These are phyloP conservation scores for Drosophila nebulosa DNA, from an alignment of 1,140 invertebrate species.

Conservation along the genomic window DNA sequence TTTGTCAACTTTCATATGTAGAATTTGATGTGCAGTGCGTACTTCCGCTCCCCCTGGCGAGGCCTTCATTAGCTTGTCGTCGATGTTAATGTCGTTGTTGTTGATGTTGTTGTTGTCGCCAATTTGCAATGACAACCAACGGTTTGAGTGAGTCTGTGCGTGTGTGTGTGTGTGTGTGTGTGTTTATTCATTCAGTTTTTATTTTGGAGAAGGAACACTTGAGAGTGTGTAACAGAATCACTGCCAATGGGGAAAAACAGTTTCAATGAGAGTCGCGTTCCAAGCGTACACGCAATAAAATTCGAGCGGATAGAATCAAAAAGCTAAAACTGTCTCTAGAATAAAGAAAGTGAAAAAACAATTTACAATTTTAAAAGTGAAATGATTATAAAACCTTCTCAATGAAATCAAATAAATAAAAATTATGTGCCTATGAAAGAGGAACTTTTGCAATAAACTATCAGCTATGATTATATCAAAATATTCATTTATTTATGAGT, in stretches of 20 bases:
- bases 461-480: background rate
- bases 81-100: conserved; percentile 9
- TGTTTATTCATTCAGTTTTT: conserved; percentile 43
- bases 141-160: background rate
- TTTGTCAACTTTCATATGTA: conserved; percentile 63
- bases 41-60: conserved; percentile 54
- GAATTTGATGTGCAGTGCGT: conserved; percentile 65
- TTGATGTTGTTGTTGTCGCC: conserved; percentile 45
- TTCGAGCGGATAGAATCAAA: conserved; percentile 30
- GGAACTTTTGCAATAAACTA: too few relatives aligned
- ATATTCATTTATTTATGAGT: background rate
- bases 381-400: too few relatives aligned
- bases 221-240: conserved; percentile 56
- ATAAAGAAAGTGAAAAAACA: background rate
- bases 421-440: too few relatives aligned
- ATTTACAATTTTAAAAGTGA: background rate
- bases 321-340: too few relatives aligned
- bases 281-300: conserved; percentile 54
- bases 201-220: conserved; percentile 67
- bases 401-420: too few relatives aligned
- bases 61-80: conserved; percentile 72
- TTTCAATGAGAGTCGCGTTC: conserved; percentile 61
- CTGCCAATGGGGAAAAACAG: conserved; percentile 54
- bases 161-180: conserved; percentile 21
- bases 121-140: conserved; percentile 68